Conservation (phyloP, 1,140 invertebrate genomes). For the Bombus sylvicola region DNA sequence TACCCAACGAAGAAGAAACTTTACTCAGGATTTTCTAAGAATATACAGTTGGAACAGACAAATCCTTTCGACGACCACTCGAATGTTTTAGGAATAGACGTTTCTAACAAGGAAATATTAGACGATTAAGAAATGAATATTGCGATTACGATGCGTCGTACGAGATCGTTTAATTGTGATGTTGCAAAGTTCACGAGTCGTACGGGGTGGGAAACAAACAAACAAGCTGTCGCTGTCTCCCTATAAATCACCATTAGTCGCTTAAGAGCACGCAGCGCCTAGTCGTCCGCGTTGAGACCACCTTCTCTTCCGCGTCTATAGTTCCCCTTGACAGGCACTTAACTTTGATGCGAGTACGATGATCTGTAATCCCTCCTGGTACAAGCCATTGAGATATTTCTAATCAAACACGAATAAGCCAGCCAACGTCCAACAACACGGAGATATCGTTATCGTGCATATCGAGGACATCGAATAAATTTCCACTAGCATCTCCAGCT, state of each 20-base stretch:
- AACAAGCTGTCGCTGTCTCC: conserved; percentile 28
- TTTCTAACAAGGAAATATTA: not conserved
- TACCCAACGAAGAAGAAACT: too few species aligned
- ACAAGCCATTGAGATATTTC: conserved; percentile 27
- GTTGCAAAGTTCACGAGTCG: conserved; percentile 3
- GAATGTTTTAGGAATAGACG: not conserved
- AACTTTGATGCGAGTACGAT: conserved; percentile 13
- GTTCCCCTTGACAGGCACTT: conserved; percentile 33
- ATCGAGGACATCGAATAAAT: conserved; percentile 40
- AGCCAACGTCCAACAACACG: not conserved
- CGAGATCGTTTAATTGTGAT: conserved; percentile 31
- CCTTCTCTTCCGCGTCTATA: conserved; percentile 41
- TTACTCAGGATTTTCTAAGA: too few species aligned
- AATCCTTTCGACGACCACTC: too few species aligned
- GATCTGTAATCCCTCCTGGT: conserved; percentile 15
- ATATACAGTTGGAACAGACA: too few species aligned
- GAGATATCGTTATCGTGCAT: conserved; percentile 33
- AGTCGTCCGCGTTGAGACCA: not conserved
- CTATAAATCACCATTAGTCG: conserved; percentile 50
- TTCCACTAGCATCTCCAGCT: not conserved
- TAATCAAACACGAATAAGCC: conserved; percentile 30
- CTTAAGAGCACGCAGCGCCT: conserved; percentile 19
- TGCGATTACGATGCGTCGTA: not conserved
- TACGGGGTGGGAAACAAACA: conserved; percentile 7
- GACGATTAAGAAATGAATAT: not conserved